Conservation (phyloP, 2,113 vertebrate species). For the Xenus cinereus region DNA sequence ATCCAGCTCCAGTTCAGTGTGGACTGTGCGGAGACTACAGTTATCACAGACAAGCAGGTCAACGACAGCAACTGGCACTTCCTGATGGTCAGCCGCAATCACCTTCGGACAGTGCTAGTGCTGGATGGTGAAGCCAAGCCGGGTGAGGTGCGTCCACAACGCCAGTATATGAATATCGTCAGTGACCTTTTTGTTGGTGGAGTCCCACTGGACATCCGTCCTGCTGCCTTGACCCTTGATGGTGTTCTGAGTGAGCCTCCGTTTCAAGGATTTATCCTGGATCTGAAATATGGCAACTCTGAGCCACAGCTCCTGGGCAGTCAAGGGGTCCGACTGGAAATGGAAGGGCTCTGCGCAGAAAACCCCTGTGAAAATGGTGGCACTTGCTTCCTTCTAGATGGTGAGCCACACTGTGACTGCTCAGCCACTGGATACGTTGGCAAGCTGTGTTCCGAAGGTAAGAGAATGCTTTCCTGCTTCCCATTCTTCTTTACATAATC, state of each 20-base stretch:
- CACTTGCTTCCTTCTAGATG: constrained; percentile 89
- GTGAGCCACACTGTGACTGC: constrained; percentile 92
- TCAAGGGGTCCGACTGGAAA: constrained; percentile 86
- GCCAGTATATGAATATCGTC: constrained; percentile 93
- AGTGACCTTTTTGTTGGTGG: constrained; percentile 96
- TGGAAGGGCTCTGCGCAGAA: constrained; percentile 89
- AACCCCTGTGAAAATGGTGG: constrained; percentile 96
- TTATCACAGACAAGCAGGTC: constrained; percentile 83
- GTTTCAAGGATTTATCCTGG: constrained; percentile 91
- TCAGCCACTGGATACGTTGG: constrained; percentile 91
- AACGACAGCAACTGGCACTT: constrained; percentile 94
- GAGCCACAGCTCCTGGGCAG: constrained; percentile 88
- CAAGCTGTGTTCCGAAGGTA: constrained; percentile 96
- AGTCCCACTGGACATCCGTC: constrained; percentile 87
- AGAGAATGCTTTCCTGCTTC: constrained; percentile 34
- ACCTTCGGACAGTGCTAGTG: constrained; percentile 83
- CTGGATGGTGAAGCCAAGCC: constrained; percentile 86
- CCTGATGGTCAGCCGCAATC: constrained; percentile 87
- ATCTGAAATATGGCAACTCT: constrained; percentile 90
- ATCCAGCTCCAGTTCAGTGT: constrained; percentile 90
- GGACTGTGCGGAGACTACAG: constrained; percentile 89
- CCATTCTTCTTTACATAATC: neutral
- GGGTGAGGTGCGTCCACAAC: constrained; percentile 84
- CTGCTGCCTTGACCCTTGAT: constrained; percentile 86
- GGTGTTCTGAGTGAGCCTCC: constrained; percentile 81